Percentiles rank a stretch among this genome's conserved stretches.
Evolutionary conservation across 2,113 vertebrate genomes (phyloP).

Genomic region (Heliornis fulica): DNA sequence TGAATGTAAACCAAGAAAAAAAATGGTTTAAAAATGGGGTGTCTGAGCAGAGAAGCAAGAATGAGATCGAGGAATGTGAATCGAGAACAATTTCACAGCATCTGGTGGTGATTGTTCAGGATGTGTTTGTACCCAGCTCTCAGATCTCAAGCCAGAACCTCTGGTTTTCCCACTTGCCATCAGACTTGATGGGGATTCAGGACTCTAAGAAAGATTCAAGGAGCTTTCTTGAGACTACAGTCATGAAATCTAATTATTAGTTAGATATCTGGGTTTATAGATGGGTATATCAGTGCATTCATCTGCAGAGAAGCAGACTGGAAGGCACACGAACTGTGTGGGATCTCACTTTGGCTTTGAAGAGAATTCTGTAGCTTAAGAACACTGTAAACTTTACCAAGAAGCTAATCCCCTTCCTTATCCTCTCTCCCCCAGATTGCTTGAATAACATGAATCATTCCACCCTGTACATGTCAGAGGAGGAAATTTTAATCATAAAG

Average conservation of each 20-base stretch:
- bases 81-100: background rate
- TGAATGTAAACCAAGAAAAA: background rate
- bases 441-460: background rate
- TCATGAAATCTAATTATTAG: background rate
- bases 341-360: background rate
- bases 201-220: background rate
- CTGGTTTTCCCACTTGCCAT: background rate
- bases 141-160: background rate
- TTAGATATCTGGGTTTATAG: background rate
- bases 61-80: background rate
- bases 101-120: rapidly evolving
- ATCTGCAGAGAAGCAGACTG: background rate
- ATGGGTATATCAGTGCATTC: background rate
- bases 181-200: background rate
- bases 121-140: background rate
- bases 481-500: background rate
- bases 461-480: background rate
- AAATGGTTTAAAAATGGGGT: background rate
- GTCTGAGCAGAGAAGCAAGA: background rate
- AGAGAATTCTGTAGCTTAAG: background rate
- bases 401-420: background rate
- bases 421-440: background rate
- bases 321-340: background rate
- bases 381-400: background rate
- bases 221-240: background rate